Evolutionary conservation across 2,888 invertebrate genomes (phyloP).

Genomic region (Scaptomyza tumidula): DNA sequence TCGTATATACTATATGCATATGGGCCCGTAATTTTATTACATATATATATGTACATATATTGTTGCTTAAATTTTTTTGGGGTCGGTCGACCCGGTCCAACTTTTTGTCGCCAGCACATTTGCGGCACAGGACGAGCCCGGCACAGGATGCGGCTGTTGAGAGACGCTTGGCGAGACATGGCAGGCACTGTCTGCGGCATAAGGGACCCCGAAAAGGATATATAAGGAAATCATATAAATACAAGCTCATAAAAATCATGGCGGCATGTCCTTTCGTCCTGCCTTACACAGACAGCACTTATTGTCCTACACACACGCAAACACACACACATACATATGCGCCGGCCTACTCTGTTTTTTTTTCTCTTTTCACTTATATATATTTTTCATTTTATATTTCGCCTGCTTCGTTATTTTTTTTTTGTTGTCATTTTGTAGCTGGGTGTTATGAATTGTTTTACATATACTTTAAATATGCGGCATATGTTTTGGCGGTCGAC

Average conservation of each 20-base stretch:
- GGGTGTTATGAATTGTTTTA: slow-evolving; percentile 66
- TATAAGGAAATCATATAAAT: slow-evolving; percentile 74
- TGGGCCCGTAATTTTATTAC: slow-evolving; percentile 63
- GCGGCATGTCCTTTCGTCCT: slow-evolving; percentile 61
- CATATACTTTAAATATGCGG: slow-evolving; percentile 60
- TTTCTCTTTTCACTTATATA: slow-evolving; percentile 28
- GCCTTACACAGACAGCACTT: slow-evolving; percentile 44
- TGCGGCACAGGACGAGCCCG: slow-evolving; percentile 6
- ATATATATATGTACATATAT: slow-evolving; percentile 23
- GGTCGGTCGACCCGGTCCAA: slow-evolving; percentile 30
- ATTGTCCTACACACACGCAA: slow-evolving; percentile 59
- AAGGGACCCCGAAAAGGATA: slow-evolving; percentile 53
- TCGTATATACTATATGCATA: slow-evolving; percentile 39
- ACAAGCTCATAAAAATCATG: slow-evolving; percentile 80
- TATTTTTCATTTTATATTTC: slow-evolving; percentile 19
- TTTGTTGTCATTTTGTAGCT: slow-evolving; percentile 10
- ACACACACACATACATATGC: slow-evolving; percentile 15
- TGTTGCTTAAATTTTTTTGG: slow-evolving; percentile 39
- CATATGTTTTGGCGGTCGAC: slow-evolving; percentile 60
- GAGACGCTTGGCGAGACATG: slow-evolving; percentile 45
- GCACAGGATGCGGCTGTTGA: slow-evolving; percentile 27
- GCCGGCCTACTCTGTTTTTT: slow-evolving; percentile 45
- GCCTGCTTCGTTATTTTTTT: slow-evolving; percentile 3
- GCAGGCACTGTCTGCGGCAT: slow-evolving; percentile 19
- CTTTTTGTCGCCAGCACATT: slow-evolving; percentile 54